A percentile compares a stretch with the other conserved stretches of the same genome.
phyloP scores from a whole-genome alignment of 2,113 vertebrate species.

The Hoplias malabaricus region DNA sequence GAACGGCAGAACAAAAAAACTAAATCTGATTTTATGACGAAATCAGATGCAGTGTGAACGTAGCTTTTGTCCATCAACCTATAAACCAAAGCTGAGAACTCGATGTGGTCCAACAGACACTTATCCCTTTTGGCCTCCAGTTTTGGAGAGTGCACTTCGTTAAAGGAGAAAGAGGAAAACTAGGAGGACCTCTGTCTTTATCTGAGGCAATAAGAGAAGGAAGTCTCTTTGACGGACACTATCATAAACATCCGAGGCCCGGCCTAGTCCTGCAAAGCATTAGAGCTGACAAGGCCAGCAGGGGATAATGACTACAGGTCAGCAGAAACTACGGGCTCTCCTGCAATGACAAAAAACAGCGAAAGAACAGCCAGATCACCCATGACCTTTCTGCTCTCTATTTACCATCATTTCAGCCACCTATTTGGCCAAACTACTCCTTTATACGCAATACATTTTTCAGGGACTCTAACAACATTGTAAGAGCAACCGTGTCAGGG shows the following conservation, averaged over 20 bases:
- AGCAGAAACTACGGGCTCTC: neutral
- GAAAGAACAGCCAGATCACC: neutral
- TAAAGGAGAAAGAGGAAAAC: neutral
- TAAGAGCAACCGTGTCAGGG: neutral
- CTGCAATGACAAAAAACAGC: neutral
- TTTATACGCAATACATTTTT: neutral
- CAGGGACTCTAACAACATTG: neutral
- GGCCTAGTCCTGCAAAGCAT: neutral
- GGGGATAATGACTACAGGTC: neutral
- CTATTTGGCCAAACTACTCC: neutral
- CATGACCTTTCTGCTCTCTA: neutral
- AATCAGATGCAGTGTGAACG: too few species aligned
- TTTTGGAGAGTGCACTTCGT: neutral
- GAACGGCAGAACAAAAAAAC: too few species aligned
- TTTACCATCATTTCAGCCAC: neutral
- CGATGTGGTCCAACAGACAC: too few species aligned
- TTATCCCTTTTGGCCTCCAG: too few species aligned
- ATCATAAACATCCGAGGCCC: conserved; percentile 13
- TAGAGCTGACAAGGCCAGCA: neutral
- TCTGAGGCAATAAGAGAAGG: conserved; percentile 11
- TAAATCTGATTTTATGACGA: too few species aligned
- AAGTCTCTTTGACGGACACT: neutral
- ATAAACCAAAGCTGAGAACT: too few species aligned
- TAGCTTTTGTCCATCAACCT: too few species aligned
- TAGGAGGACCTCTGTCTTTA: neutral